Percentiles rank a stretch among this genome's conserved stretches.
phyloP scores from a whole-genome alignment of 2,113 vertebrate genomes.

The Loxodonta africana region DNA sequence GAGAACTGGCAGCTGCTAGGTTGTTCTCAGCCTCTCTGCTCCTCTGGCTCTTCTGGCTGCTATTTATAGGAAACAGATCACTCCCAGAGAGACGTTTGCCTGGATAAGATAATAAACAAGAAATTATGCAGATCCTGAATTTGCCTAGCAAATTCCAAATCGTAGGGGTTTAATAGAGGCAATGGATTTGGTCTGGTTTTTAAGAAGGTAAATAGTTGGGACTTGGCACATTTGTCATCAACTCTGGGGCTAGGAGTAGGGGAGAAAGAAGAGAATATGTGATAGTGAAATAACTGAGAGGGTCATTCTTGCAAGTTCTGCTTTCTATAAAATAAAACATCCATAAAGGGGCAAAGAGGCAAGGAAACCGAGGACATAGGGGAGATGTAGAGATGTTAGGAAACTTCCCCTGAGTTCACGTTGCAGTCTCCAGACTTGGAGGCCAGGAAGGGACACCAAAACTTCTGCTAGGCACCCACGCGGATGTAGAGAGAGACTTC shows the following conservation, averaged over 20 bases:
- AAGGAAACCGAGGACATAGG: background rate
- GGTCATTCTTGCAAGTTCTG: background rate
- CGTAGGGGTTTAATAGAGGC: background rate
- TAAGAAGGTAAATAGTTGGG: background rate
- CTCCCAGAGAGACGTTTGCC: background rate
- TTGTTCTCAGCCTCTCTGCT: background rate
- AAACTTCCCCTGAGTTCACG: background rate
- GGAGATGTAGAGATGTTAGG: background rate
- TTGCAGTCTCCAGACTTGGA: background rate
- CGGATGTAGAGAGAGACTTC: background rate
- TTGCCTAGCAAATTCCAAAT: background rate
- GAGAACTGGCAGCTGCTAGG: background rate
- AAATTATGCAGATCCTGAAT: background rate
- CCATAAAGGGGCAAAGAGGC: background rate
- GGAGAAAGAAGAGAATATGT: background rate
- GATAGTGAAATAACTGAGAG: background rate
- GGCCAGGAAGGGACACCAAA: background rate
- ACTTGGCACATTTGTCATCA: background rate
- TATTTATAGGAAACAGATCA: conserved; percentile 58
- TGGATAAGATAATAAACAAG: background rate
- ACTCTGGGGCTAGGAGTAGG: background rate
- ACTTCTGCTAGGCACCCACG: background rate
- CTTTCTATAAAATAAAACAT: background rate
- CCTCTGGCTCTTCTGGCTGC: background rate
- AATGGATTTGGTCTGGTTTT: no score